Conservation (phyloP, 2,888 invertebrate species). For the Saturnia japonica region DNA sequence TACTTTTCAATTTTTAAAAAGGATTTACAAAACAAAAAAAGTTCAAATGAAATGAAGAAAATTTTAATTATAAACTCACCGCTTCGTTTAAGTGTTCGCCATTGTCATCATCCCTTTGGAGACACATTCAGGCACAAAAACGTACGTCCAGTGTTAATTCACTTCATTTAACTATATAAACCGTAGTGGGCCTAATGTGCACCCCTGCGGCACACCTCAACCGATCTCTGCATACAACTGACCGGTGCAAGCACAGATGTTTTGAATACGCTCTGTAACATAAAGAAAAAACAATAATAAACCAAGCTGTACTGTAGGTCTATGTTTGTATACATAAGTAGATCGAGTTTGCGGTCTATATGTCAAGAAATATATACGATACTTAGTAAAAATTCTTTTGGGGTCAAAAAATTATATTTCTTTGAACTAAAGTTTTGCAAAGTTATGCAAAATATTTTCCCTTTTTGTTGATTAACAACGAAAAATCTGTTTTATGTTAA, state of each 20-base stretch:
- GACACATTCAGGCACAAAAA: slow-evolving; percentile 75
- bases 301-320: slow-evolving; percentile 42
- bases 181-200: slow-evolving; percentile 43
- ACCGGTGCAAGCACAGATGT: slow-evolving; percentile 59
- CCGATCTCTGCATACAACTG: slow-evolving; percentile 59
- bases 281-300: slow-evolving; percentile 79
- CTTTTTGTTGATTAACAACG: not conserved
- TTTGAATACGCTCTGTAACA: slow-evolving; percentile 80
- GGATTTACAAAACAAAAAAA: not conserved
- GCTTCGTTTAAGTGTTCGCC: slow-evolving; percentile 65
- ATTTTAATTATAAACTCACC: slow-evolving; percentile 50
- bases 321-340: slow-evolving; percentile 22
- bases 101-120: slow-evolving; percentile 72
- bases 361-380: not conserved
- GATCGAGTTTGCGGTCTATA: slow-evolving; percentile 11
- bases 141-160: slow-evolving; percentile 42
- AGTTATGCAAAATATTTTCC: not conserved
- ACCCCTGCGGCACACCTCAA: slow-evolving; percentile 66
- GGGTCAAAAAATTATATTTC: not conserved
- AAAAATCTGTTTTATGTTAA: too few species aligned
- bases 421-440: not conserved
- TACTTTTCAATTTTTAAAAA: not conserved
- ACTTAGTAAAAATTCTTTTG: not conserved
- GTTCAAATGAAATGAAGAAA: slow-evolving; percentile 3
- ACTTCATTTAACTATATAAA: slow-evolving; percentile 40